phyloP scores from a whole-genome alignment of 1,140 invertebrate species.

The Bombus terrestris region DNA sequence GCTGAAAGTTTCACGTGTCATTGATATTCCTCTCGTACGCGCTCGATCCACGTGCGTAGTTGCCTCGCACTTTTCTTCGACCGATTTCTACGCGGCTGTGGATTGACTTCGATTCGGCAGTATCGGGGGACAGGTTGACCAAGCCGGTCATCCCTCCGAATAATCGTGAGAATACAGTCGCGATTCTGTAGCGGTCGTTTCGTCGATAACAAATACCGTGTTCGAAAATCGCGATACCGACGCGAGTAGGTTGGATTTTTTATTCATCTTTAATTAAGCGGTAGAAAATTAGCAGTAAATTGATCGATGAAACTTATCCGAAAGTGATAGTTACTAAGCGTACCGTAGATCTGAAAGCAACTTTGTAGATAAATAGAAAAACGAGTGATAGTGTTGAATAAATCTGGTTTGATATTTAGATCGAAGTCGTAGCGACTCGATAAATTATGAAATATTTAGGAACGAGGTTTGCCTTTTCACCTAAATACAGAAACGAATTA shows the following conservation, averaged over 20 bases:
- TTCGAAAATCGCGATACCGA: background rate
- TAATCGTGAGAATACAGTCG: background rate
- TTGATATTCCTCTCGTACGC: slow-evolving; percentile 73
- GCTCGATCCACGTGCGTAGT: background rate
- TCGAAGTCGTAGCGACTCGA: too few relatives aligned
- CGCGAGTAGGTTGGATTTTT: background rate
- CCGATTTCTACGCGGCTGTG: slow-evolving; percentile 49
- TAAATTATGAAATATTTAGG: too few relatives aligned
- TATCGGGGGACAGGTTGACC: background rate
- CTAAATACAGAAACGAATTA: too few relatives aligned
- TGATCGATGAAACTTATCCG: too few relatives aligned
- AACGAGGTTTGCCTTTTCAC: too few relatives aligned
- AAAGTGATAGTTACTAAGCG: too few relatives aligned
- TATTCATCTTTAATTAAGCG: background rate
- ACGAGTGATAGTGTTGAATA: accelerated
- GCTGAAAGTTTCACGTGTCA: slow-evolving; percentile 74
- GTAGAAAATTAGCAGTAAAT: too few relatives aligned
- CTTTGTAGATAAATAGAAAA: too few relatives aligned
- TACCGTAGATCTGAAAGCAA: too few relatives aligned
- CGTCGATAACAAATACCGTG: too few relatives aligned
- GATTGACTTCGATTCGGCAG: slow-evolving; percentile 16
- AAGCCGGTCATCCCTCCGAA: background rate
- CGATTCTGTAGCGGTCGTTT: background rate
- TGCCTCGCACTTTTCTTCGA: slow-evolving; percentile 50
- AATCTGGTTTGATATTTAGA: too few relatives aligned